Conservation (phyloP, 2,888 invertebrate genomes). For the Melinaea marsaeus region DNA sequence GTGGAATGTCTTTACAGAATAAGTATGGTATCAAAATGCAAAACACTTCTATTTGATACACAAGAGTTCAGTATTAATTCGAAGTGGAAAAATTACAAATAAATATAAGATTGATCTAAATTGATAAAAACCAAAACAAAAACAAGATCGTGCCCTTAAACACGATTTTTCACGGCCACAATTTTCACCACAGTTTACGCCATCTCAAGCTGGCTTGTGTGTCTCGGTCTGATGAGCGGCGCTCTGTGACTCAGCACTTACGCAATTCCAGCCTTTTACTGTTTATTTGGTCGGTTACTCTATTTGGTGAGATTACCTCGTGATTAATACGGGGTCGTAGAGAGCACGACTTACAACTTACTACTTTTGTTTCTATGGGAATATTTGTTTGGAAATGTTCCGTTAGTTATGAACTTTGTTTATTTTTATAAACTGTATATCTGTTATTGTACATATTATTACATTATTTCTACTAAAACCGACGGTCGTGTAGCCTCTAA, state of each 20-base stretch:
- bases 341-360: constrained; percentile 23
- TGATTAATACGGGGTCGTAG: constrained; percentile 42
- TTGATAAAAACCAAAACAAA: constrained; percentile 20
- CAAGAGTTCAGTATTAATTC: too few species aligned
- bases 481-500: too few species aligned
- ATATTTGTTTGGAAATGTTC: constrained; percentile 16
- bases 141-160: constrained; percentile 36
- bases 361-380: constrained; percentile 17
- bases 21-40: too few species aligned
- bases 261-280: constrained; percentile 50
- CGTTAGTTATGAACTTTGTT: constrained; percentile 6
- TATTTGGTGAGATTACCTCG: constrained; percentile 55
- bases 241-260: constrained; percentile 51
- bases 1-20: too few species aligned
- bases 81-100: too few species aligned
- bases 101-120: too few species aligned
- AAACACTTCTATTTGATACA: too few species aligned
- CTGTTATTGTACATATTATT: too few species aligned
- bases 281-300: constrained; percentile 41
- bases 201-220: constrained; percentile 46
- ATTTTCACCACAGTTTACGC: constrained; percentile 48
- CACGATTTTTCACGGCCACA: constrained; percentile 58
- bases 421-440: not conserved
- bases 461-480: too few species aligned
- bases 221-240: constrained; percentile 56